Evolutionary conservation across 2,888 invertebrate genomes (phyloP).

Genomic region (Didymodactylos carnosus): DNA sequence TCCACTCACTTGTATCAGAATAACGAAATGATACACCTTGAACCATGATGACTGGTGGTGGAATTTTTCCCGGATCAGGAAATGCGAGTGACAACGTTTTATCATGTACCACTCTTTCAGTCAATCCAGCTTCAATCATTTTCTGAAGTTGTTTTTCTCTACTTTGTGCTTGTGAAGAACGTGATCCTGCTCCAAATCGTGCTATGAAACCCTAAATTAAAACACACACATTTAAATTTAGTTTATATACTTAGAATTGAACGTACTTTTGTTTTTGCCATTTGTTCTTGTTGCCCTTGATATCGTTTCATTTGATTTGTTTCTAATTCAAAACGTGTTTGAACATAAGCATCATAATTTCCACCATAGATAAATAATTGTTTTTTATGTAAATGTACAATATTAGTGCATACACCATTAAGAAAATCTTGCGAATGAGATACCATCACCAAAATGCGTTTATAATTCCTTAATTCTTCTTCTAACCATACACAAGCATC

Average conservation of each 20-base stretch:
- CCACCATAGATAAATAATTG: slow-evolving; percentile 74
- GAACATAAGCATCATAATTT: slow-evolving; percentile 87
- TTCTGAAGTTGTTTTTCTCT: slow-evolving; percentile 97
- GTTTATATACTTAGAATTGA: slow-evolving; percentile 38
- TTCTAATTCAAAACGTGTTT: slow-evolving; percentile 72
- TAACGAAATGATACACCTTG: slow-evolving; percentile 93
- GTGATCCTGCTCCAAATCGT: slow-evolving; percentile 89
- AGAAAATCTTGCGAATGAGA: slow-evolving; percentile 97
- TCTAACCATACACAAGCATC: slow-evolving; percentile 99
- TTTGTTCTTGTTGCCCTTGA: slow-evolving; percentile 99
- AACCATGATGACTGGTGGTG: slow-evolving; percentile 98
- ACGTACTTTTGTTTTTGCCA: slow-evolving; percentile 97
- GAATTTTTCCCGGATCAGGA: slow-evolving; percentile 77
- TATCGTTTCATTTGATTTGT: slow-evolving; percentile 98
- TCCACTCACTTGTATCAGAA: slow-evolving; percentile 41
- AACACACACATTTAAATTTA: background rate
- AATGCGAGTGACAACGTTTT: slow-evolving; percentile 82
- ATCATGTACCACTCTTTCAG: slow-evolving; percentile 72
- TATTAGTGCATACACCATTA: slow-evolving; percentile 75
- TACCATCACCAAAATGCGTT: slow-evolving; percentile 82
- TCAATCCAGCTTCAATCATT: slow-evolving; percentile 93
- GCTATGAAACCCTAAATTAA: slow-evolving; percentile 99
- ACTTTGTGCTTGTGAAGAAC: slow-evolving; percentile 80
- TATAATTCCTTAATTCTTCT: slow-evolving; percentile 84
- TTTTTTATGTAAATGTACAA: slow-evolving; percentile 78